Evolutionary conservation across 2,113 vertebrate species (phyloP).

Genomic region (Laterallus jamaicensis): DNA sequence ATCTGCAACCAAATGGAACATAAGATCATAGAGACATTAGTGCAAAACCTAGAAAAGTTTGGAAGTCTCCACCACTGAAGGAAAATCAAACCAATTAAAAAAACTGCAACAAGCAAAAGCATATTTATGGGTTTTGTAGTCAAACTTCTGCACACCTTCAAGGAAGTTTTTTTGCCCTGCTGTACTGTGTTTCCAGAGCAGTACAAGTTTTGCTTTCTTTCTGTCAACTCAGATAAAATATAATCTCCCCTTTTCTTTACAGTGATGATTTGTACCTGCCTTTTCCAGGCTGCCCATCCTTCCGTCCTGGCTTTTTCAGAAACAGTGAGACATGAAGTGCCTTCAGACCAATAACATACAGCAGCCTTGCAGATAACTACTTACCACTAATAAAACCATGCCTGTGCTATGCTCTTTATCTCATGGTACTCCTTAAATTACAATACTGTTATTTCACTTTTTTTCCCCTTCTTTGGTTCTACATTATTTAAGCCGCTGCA

Average conservation of each 20-base stretch:
- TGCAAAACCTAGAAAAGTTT: not conserved
- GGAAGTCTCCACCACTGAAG: rapidly evolving
- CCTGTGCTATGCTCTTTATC: conserved; percentile 54
- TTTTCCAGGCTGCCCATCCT: not conserved
- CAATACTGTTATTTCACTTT: conserved; percentile 41
- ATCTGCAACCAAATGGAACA: not conserved
- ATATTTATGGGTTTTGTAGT: not conserved
- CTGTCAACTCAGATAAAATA: not conserved
- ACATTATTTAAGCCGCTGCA: conserved; percentile 63
- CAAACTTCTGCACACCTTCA: not conserved
- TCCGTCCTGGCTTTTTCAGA: not conserved
- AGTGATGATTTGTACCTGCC: not conserved
- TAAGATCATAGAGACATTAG: not conserved
- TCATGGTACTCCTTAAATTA: conserved; percentile 57
- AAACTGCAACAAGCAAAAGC: not conserved
- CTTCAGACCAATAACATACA: not conserved
- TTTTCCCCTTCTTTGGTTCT: not conserved
- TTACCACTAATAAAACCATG: not conserved
- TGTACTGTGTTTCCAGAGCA: not conserved
- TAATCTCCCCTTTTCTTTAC: not conserved
- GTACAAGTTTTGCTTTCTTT: not conserved
- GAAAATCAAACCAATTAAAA: not conserved
- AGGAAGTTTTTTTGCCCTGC: not conserved
- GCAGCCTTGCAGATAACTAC: conserved; percentile 35
- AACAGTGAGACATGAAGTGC: not conserved